Base-by-base conservation (phyloP, 2,113 vertebrate genomes). In the Pandion haliaetus region DNA sequence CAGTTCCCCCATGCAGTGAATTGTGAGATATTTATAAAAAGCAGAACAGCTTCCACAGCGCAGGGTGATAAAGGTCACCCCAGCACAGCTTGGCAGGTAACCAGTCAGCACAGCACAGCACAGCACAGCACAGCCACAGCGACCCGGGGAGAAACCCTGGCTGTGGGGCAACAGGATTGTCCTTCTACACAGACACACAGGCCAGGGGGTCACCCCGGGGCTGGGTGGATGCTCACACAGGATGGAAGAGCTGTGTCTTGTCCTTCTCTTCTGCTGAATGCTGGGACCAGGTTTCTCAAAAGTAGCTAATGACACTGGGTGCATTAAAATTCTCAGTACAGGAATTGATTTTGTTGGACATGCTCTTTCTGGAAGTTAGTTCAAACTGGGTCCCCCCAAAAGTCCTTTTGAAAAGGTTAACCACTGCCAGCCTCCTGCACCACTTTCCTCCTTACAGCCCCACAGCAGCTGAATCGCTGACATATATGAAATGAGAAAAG, bases 1-100 rank as follows among this genome's bases (percentile, higher is more conserved):
- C 66, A 85, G 44, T 54, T 55, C 57, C 36, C 63, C 65, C 91
- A 76, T 49, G 66, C 66, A 45, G 84, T 45, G 93, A 91, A 38
- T 54, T 84, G n/a, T 65, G 84, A 91, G 73, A 7, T 94, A 91
- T 93, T 97, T 93, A 93, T 93, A 82, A 79, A 91, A 93, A 76
- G 38, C 91, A 58, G 87, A 85, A 61, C 78, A 72, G 49, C 20
- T 76, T 92, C 66, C 28, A 34, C 40, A 50, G 67, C 0, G 12
- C 45, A 50, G 59, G 77, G 69, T 4, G 16, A 34, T 59, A 69
- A 76, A 95, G 74, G 87, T 91, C 84, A 91, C 42, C 13, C 5
- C 67, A 77, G 79, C 71, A 52, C 36, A 90, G 79, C 40, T 88
- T 94, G 82, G 45, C 20, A 84, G n/a, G 70, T 34, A 74, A 55